These are phyloP conservation scores for Stratiomys singularior DNA, from an alignment of 2,888 invertebrate genomes.

Conservation along the genomic window DNA sequence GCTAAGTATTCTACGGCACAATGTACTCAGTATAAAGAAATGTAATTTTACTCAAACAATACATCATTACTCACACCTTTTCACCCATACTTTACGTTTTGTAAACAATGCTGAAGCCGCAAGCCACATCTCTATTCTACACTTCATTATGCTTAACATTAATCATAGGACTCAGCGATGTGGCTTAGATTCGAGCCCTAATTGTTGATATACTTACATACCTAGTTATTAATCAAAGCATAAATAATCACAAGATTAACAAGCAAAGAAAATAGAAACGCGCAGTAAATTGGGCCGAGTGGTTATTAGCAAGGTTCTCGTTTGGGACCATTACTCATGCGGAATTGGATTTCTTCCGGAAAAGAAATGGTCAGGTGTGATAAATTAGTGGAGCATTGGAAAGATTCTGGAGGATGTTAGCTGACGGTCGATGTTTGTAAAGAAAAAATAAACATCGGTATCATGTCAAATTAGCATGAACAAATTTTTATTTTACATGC, in stretches of 20 bases:
- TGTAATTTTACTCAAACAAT: slow-evolving; percentile 10
- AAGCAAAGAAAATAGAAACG: slow-evolving; percentile 30
- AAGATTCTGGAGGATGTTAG: not conserved
- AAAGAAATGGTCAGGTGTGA: not conserved
- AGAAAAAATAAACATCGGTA: not conserved
- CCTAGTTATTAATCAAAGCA: slow-evolving; percentile 37
- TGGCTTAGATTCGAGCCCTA: not conserved
- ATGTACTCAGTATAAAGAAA: no score
- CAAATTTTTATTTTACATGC: not conserved
- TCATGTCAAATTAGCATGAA: slow-evolving; percentile 23
- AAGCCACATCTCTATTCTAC: not conserved
- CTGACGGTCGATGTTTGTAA: not conserved
- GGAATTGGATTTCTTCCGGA: slow-evolving; percentile 1
- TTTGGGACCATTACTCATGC: slow-evolving; percentile 10
- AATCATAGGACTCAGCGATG: not conserved
- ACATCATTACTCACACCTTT: slow-evolving; percentile 1
- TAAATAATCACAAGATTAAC: slow-evolving; percentile 10
- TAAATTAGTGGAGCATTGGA: no score
- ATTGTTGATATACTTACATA: not conserved
- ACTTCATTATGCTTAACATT: not conserved
- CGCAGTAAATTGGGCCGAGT: slow-evolving; percentile 19
- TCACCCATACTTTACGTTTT: not conserved
- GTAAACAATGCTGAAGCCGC: not conserved
- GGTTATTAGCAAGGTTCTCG: slow-evolving; percentile 24
- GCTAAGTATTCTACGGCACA: no score